These are phyloP conservation scores for Heterodera carotae DNA, from an alignment of 1,140 invertebrate genomes.

Conservation along the genomic window DNA sequence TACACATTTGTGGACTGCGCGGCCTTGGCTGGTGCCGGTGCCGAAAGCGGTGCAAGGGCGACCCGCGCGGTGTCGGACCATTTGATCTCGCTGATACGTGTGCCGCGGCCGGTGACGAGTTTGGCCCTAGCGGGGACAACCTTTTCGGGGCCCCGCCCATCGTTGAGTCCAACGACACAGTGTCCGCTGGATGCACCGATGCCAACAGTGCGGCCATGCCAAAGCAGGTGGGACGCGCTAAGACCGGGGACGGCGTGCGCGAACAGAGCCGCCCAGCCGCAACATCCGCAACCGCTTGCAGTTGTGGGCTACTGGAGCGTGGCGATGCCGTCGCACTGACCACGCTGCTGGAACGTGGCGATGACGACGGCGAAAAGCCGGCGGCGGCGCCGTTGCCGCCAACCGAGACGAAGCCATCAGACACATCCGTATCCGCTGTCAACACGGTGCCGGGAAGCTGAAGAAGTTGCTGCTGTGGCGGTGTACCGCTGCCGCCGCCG, in stretches of 20 bases:
- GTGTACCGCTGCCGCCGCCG: background rate
- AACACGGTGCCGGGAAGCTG: background rate
- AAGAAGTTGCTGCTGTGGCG: background rate
- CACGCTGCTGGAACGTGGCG: conserved; percentile 6
- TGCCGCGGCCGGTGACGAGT: background rate
- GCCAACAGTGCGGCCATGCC: background rate
- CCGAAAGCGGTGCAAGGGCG: conserved; percentile 28
- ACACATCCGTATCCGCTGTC: background rate
- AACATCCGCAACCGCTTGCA: background rate
- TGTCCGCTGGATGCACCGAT: background rate
- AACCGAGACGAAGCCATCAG: background rate
- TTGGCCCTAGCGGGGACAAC: background rate
- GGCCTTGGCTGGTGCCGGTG: conserved; percentile 27
- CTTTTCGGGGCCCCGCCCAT: background rate
- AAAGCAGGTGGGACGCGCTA: background rate
- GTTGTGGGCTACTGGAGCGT: background rate
- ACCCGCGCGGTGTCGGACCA: conserved; percentile 23
- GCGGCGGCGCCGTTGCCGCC: background rate
- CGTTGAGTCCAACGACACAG: background rate
- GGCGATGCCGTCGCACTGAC: conserved; percentile 7
- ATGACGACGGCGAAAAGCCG: background rate
- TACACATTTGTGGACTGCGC: conserved; percentile 35
- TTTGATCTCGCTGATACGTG: conserved; percentile 1
- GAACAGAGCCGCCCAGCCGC: too few species aligned
- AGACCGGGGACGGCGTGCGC: background rate